A percentile compares a stretch with the other conserved stretches of the same genome.
Evolutionary conservation across 2,888 invertebrate species (phyloP).

Genomic region (Tetheella fluctuosa): DNA sequence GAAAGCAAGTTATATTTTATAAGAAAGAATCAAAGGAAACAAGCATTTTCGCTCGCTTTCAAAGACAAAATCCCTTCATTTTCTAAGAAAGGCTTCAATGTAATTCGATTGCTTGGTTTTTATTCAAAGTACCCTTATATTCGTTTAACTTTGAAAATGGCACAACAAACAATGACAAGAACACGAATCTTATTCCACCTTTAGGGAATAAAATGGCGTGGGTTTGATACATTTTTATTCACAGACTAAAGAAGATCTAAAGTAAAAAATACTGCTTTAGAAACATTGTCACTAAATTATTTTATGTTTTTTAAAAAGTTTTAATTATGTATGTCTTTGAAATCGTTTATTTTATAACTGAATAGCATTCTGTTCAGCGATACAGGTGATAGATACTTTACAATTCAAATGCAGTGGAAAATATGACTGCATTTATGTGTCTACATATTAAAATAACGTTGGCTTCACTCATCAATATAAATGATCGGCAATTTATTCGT

Average conservation of each 20-base stretch:
- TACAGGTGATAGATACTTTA: background rate
- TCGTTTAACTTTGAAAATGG: slow-evolving; percentile 8
- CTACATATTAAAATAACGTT: slow-evolving; percentile 50
- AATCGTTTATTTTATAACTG: no score
- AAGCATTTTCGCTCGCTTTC: background rate
- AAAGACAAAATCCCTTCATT: background rate
- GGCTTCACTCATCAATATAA: slow-evolving; percentile 71
- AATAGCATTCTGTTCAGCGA: background rate
- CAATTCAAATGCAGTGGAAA: background rate
- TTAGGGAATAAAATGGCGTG: slow-evolving; percentile 5
- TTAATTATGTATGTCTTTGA: no score
- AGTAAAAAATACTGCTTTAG: background rate
- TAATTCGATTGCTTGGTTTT: slow-evolving; percentile 7
- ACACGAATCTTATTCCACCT: slow-evolving; percentile 8
- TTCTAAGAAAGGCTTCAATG: slow-evolving; percentile 7
- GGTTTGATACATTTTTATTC: background rate
- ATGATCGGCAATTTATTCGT: slow-evolving; percentile 72
- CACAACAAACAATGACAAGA: slow-evolving; percentile 9
- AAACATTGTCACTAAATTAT: background rate
- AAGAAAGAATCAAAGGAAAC: background rate
- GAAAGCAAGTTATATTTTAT: background rate
- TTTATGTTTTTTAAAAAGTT: no score
- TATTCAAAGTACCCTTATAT: slow-evolving; percentile 7
- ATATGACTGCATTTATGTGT: slow-evolving; percentile 24
- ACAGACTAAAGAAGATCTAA: background rate